These are phyloP conservation scores for Galagoides demidoff DNA, from an alignment of 2,797 vertebrate species.

Conservation along the genomic window DNA sequence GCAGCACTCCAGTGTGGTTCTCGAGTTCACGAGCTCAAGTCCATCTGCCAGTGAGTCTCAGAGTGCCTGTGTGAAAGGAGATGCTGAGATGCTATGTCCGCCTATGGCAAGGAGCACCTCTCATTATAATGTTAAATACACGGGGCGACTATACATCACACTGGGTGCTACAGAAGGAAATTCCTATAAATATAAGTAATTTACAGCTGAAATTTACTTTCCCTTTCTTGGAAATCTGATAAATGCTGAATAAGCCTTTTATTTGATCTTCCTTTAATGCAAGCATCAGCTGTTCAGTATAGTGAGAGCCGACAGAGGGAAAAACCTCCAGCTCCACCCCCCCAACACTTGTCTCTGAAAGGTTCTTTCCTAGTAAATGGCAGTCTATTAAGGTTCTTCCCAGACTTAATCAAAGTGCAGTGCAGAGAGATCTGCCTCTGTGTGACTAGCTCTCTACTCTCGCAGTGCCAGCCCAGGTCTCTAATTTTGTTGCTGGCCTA, in stretches of 20 bases:
- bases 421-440: conserved; percentile 74
- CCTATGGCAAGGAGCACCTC: conserved; percentile 53
- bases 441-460: conserved; percentile 71
- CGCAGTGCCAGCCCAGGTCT: conserved; percentile 66
- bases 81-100: background rate
- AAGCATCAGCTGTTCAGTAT: conserved; percentile 85
- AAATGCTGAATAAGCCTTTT: conserved; percentile 86
- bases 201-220: conserved; percentile 71
- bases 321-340: conserved; percentile 72
- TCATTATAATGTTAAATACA: conserved; percentile 79
- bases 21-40: conserved; percentile 77
- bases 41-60: conserved; percentile 36
- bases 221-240: conserved; percentile 81
- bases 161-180: conserved; percentile 78
- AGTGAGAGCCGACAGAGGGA: conserved; percentile 71
- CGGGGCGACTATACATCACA: conserved; percentile 70
- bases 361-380: conserved; percentile 83
- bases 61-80: conserved; percentile 70
- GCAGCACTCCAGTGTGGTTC: conserved; percentile 62
- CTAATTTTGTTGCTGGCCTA: conserved; percentile 79
- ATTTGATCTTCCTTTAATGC: conserved; percentile 86
- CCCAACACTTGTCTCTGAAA: conserved; percentile 77
- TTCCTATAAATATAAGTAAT: conserved; percentile 71
- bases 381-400: conserved; percentile 82
- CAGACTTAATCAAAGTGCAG: conserved; percentile 80